Evolutionary conservation across 64 coral and sea anemone genomes (phyloP).

Genomic region (Stichodactyla helianthus): DNA sequence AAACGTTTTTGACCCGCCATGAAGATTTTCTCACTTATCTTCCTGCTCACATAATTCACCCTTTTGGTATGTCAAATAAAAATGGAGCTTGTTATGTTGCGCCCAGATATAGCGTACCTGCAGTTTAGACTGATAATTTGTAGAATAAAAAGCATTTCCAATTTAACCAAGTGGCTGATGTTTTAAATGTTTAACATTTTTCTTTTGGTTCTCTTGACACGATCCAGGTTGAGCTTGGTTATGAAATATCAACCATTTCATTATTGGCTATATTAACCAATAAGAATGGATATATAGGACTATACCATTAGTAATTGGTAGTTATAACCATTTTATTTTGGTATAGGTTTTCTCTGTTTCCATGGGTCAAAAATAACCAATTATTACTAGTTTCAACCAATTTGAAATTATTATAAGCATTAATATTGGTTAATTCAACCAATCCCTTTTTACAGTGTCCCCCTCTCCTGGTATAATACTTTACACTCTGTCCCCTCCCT

Average conservation of each 20-base stretch:
- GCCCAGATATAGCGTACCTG: not conserved
- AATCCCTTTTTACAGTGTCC: no score
- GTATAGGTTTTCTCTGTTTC: no score
- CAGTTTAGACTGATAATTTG: not conserved
- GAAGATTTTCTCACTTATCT: no score
- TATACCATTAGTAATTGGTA: not conserved
- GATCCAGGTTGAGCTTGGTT: not conserved
- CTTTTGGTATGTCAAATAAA: not conserved
- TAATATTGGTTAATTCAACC: no score
- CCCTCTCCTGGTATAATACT: no score
- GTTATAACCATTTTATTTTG: no score
- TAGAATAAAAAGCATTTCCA: not conserved
- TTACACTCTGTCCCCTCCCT: no score
- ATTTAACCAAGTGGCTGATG: not conserved
- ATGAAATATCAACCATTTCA: not conserved
- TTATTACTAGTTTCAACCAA: no score
- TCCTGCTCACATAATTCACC: no score
- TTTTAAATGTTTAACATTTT: not conserved
- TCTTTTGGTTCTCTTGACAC: not conserved
- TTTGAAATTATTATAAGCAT: no score
- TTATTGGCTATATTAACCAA: not conserved
- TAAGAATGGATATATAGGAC: not conserved
- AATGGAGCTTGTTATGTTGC: not conserved
- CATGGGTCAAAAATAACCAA: no score
- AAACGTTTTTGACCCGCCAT: no score